A percentile compares a stretch with the other conserved stretches of the same genome.
These are phyloP conservation scores for Nipponia nippon DNA, from an alignment of 2,113 vertebrate genomes.

Conservation along the genomic window DNA sequence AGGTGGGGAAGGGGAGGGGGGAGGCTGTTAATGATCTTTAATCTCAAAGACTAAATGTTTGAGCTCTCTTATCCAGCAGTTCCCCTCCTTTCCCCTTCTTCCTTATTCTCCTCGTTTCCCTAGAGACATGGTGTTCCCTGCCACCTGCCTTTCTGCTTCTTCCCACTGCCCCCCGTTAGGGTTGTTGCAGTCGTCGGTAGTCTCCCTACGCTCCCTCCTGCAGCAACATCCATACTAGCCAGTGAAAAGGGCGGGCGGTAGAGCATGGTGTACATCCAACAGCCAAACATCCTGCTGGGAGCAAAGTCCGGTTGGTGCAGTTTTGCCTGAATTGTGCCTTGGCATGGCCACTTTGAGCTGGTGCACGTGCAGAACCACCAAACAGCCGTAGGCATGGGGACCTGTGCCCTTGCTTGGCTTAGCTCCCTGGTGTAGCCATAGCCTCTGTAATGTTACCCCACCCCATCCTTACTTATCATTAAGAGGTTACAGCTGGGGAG, in stretches of 20 bases:
- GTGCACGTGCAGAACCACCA: rapidly evolving
- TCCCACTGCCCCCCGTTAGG: rapidly evolving
- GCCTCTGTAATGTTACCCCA: not conserved
- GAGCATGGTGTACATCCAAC: not conserved
- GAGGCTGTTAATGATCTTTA: not conserved
- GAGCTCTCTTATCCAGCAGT: not conserved
- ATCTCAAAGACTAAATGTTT: not conserved
- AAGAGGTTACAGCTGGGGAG: not conserved
- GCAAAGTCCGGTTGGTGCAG: not conserved
- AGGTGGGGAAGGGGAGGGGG: not conserved
- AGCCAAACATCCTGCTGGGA: not conserved
- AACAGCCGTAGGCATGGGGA: rapidly evolving
- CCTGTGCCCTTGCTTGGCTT: not conserved
- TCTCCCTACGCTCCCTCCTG: not conserved
- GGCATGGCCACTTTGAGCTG: rapidly evolving
- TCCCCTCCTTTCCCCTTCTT: not conserved
- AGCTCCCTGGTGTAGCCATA: rapidly evolving
- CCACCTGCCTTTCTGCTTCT: not conserved
- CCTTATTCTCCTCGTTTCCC: not conserved
- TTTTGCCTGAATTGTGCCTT: not conserved
- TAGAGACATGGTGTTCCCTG: not conserved
- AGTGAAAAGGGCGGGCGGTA: not conserved
- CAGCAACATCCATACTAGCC: not conserved
- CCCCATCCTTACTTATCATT: not conserved
- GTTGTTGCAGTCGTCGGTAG: not conserved